Conservation (phyloP, 2,113 vertebrate species). For the Anas platyrhynchos region DNA sequence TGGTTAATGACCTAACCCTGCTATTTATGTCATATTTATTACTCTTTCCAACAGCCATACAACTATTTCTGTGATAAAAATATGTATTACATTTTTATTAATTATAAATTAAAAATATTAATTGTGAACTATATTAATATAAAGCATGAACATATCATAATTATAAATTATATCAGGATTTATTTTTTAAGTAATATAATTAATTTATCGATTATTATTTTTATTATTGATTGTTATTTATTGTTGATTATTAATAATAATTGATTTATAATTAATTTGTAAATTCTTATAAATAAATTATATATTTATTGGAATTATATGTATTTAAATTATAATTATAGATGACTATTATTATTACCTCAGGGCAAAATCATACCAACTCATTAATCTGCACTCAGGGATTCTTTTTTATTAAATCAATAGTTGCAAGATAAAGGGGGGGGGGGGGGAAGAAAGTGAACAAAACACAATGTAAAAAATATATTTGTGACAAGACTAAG, state of each 20-base stretch:
- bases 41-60: neutral
- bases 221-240: no score
- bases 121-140: no score
- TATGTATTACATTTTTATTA: neutral
- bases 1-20: neutral
- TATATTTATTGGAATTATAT: no score
- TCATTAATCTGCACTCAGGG: neutral
- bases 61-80: neutral
- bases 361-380: neutral
- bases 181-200: no score
- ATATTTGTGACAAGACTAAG: neutral
- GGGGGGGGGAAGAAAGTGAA: neutral
- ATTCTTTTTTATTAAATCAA: constrained; percentile 21
- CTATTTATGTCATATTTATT: neutral
- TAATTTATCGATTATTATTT: no score
- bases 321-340: no score
- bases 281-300: no score
- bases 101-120: no score
- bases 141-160: no score
- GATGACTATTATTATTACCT: neutral
- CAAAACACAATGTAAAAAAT: neutral
- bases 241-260: no score
- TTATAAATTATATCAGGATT: no score
- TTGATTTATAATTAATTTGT: no score
- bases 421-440: neutral